Evolutionary conservation across 2,113 vertebrate species (phyloP).

Genomic region (Piliocolobus tephrosceles): DNA sequence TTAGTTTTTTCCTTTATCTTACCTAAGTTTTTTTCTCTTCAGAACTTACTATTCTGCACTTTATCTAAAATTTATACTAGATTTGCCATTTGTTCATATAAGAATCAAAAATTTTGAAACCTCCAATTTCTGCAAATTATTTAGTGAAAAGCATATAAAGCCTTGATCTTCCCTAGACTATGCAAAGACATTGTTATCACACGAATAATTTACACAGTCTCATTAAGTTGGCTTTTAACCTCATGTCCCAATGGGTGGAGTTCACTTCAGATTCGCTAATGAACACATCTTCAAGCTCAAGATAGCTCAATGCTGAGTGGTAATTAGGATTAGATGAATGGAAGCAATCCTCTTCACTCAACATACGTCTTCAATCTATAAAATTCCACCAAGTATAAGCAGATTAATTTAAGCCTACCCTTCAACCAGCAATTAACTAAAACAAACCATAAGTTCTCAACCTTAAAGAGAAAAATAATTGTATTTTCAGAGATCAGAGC

Average conservation of each 20-base stretch:
- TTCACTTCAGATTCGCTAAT: conserved; percentile 74
- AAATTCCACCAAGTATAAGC: conserved; percentile 72
- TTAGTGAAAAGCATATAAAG: conserved; percentile 61
- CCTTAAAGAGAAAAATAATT: conserved; percentile 46
- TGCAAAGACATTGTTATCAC: conserved; percentile 59
- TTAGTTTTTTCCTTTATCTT: conserved; percentile 16
- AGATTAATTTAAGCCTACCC: conserved; percentile 80
- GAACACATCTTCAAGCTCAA: conserved; percentile 70
- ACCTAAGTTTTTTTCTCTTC: not conserved
- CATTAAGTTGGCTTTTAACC: conserved; percentile 78
- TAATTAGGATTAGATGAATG: conserved; percentile 79
- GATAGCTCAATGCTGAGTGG: conserved; percentile 73
- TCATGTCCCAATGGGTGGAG: conserved; percentile 37
- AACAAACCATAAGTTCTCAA: conserved; percentile 54
- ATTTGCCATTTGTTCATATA: conserved; percentile 17
- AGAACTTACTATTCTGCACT: not conserved
- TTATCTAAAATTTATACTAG: conserved; percentile 30
- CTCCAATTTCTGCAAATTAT: conserved; percentile 66
- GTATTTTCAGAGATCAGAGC: conserved; percentile 42
- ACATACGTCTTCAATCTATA: conserved; percentile 67
- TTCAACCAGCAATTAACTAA: conserved; percentile 76
- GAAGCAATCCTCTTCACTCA: conserved; percentile 76
- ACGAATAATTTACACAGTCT: conserved; percentile 70
- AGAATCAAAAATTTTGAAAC: conserved; percentile 25
- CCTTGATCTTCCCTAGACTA: conserved; percentile 47